Base-by-base conservation (phyloP, 2,888 invertebrate species). In the Mythimna albipuncta region DNA sequence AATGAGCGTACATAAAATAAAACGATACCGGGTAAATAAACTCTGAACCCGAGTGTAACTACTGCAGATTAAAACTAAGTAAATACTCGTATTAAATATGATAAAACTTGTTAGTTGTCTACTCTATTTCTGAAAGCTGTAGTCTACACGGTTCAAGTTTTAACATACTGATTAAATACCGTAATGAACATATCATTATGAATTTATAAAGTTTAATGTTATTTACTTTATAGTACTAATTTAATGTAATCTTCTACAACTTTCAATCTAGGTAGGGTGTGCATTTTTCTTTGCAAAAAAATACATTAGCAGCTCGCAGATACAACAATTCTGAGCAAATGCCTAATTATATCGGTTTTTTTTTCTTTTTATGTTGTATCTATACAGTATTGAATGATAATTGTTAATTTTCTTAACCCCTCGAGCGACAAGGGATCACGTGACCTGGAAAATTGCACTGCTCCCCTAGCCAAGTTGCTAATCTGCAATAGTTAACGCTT, bases 81-180 rank as follows among this genome's bases (percentile, higher is more conserved):
- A 79, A 81, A 62, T 54, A 65, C 38, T 68, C 10, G 16, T 52
- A 68, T 58, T 62, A 65, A 74, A 75, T 69, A 69, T 65, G 41
- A 68, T 69, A 74, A 75, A 80, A 57, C 44, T 64, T 44, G 44
- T 64, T 79, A 58, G 38, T 35, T 11, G 44, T 65, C 35, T 41
- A 64, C 21, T 61, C 19, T 50, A 69, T 62, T 55, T 63, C 58
- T 58, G 32, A 47, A 26, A 54, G 19, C 44, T 54, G 21, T 7
- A 13, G 35, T 58, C 41, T 69, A 5, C 44, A 52, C 0, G n/a
- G 58, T 41, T 38, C 4, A 13, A 47, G 13, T 47, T 38, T 38
- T 16, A 52, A 35, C 0, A 26, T 63, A 55, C n/a, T 38, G 21
- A n/a, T 41, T 6, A 59, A n/a, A 11, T n/a, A 32, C 32, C 3